Evolutionary conservation across 2,113 vertebrate species (phyloP).

Genomic region (Natator depressus): DNA sequence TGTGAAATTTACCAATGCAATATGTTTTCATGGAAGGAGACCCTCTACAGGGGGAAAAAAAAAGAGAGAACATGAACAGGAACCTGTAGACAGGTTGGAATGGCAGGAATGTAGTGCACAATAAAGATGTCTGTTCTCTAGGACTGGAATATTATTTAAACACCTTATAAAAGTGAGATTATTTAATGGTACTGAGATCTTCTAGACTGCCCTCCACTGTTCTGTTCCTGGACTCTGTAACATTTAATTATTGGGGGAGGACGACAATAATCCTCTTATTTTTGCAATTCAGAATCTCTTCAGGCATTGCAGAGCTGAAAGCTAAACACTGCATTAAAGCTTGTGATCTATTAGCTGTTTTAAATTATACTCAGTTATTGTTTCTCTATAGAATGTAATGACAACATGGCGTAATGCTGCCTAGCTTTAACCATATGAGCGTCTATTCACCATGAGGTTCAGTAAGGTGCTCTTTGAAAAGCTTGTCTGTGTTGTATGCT

Average conservation of each 20-base stretch:
- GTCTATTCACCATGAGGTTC: background rate
- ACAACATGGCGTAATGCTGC: background rate
- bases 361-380: background rate
- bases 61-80: conserved; percentile 47
- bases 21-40: conserved; percentile 43
- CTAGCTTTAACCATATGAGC: background rate
- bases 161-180: conserved; percentile 40
- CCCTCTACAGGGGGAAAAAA: background rate
- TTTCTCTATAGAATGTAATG: background rate
- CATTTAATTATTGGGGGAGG: background rate
- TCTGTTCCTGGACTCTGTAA: background rate
- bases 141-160: conserved; percentile 61
- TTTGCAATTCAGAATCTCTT: background rate
- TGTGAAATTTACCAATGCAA: conserved; percentile 37
- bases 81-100: conserved; percentile 69
- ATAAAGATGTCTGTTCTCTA: conserved; percentile 62
- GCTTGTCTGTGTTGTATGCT: background rate
- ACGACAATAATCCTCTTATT: background rate
- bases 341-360: background rate
- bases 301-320: background rate
- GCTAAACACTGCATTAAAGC: background rate
- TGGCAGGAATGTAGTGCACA: conserved; percentile 58
- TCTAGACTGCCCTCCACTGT: background rate
- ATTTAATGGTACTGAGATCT: conserved; percentile 9
- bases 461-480: background rate